Evolutionary conservation across 2,113 vertebrate species (phyloP).

Genomic region (Chamaetylas fuelleborni): DNA sequence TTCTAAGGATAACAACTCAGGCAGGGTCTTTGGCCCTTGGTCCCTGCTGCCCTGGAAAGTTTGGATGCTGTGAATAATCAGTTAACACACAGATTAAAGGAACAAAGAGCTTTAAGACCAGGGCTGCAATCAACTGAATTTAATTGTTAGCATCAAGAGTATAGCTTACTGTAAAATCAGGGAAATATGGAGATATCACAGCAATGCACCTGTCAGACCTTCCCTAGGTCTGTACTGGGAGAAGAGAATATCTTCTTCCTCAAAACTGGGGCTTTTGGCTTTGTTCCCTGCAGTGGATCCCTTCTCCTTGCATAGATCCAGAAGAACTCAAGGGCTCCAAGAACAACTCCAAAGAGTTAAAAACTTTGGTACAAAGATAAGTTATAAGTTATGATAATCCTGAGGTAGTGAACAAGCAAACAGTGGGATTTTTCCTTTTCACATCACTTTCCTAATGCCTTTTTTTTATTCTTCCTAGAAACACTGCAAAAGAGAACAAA

Average conservation of each 20-base stretch:
- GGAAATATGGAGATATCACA: not conserved
- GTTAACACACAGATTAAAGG: not conserved
- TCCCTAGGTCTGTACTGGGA: not conserved
- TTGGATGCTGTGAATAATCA: not conserved
- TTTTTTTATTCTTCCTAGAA: not conserved
- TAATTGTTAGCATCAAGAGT: not conserved
- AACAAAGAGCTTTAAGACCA: not conserved
- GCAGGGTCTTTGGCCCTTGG: not conserved
- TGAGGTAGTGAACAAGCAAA: not conserved
- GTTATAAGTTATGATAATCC: not conserved
- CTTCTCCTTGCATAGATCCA: not conserved
- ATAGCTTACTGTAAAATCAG: not conserved
- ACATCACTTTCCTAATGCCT: not conserved
- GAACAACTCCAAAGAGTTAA: not conserved
- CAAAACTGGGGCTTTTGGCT: not conserved
- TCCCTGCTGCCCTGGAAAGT: not conserved
- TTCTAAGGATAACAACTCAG: not conserved
- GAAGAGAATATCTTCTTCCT: not conserved
- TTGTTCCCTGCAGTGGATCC: not conserved
- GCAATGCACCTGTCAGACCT: not conserved
- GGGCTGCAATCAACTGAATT: not conserved
- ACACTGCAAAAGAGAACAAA: not conserved
- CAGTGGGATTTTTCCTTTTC: not conserved
- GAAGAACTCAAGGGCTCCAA: not conserved
- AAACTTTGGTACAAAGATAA: not conserved